Evolutionary conservation across 35 echinoderm and acorn worm genomes (phyloP).

Genomic region (Ophioderma brevispina): DNA sequence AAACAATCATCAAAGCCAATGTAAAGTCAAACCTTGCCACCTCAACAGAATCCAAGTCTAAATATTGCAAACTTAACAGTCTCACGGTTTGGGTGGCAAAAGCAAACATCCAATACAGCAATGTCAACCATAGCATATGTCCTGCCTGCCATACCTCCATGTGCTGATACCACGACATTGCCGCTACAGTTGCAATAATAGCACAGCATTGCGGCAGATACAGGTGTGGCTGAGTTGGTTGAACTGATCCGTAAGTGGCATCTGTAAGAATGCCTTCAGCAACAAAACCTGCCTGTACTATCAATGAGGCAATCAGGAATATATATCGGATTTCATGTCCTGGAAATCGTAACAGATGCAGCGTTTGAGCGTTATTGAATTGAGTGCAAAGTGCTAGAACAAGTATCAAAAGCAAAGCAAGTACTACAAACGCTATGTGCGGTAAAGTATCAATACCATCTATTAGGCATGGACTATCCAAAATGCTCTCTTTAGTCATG

Average conservation of each 20-base stretch:
- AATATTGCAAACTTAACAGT: slow-evolving; percentile 31
- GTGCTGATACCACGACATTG: slow-evolving; percentile 55
- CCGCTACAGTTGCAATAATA: slow-evolving; percentile 10
- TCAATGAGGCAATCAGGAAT: slow-evolving; percentile 2
- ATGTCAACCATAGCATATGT: slow-evolving; percentile 21
- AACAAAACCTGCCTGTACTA: slow-evolving; percentile 18
- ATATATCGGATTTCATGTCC: slow-evolving; percentile 63
- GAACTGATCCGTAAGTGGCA: slow-evolving; percentile 9
- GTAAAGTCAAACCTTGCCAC: slow-evolving; percentile 58
- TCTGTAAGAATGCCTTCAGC: slow-evolving; percentile 73
- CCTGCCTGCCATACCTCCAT: slow-evolving; percentile 60
- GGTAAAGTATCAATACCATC: slow-evolving; percentile 60
- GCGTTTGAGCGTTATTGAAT: slow-evolving; percentile 6
- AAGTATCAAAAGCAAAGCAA: slow-evolving; percentile 60
- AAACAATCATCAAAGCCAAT: slow-evolving; percentile 41
- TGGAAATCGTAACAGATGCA: slow-evolving; percentile 37
- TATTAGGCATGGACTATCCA: slow-evolving; percentile 77
- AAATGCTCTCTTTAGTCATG: slow-evolving; percentile 40
- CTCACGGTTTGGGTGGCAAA: slow-evolving; percentile 13
- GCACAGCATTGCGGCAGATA: slow-evolving; percentile 22
- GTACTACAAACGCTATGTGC: slow-evolving; percentile 57
- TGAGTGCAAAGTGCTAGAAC: slow-evolving; percentile 38
- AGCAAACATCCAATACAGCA: slow-evolving; percentile 55
- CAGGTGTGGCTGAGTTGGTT: slow-evolving; percentile 73
- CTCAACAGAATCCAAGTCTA: not conserved